Conservation (phyloP, 2,888 invertebrate genomes). For the Hydropsyche betteni region DNA sequence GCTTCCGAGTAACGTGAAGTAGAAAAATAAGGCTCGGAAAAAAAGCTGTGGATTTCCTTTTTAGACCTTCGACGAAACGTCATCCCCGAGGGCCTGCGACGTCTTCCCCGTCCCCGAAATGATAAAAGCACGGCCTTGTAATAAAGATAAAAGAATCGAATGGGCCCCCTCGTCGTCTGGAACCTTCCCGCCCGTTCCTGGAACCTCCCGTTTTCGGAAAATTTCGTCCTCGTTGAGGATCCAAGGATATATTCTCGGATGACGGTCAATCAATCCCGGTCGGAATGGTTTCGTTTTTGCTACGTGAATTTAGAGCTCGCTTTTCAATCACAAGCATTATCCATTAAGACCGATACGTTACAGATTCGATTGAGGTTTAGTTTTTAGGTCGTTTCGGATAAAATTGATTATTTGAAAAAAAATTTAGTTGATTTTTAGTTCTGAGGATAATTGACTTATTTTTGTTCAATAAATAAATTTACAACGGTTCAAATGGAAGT, state of each 20-base stretch:
- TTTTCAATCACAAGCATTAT: slow-evolving; percentile 42
- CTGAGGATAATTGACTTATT: too few relatives aligned
- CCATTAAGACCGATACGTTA: slow-evolving; percentile 36
- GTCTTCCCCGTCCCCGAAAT: slow-evolving; percentile 20
- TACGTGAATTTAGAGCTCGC: background rate
- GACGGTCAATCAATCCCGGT: slow-evolving; percentile 33
- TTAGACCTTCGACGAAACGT: slow-evolving; percentile 28
- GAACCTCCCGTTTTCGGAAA: background rate
- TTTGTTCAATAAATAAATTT: too few relatives aligned
- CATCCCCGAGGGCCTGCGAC: slow-evolving; percentile 19
- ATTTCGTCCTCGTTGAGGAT: background rate
- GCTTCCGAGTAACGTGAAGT: background rate
- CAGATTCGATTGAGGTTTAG: too few relatives aligned
- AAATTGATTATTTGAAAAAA: too few relatives aligned
- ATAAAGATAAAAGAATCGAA: slow-evolving; percentile 36
- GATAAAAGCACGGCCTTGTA: slow-evolving; percentile 31
- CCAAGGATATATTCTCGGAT: background rate
- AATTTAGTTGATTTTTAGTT: too few relatives aligned
- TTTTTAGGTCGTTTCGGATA: too few relatives aligned
- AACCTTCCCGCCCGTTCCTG: too few relatives aligned
- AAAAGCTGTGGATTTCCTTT: slow-evolving; percentile 7
- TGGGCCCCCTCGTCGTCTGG: slow-evolving; percentile 1
- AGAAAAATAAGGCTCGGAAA: background rate
- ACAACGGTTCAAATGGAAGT: too few relatives aligned
- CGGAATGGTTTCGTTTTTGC: background rate